phyloP scores from a whole-genome alignment of 2,113 vertebrate genomes.

The Aphelocoma coerulescens region DNA sequence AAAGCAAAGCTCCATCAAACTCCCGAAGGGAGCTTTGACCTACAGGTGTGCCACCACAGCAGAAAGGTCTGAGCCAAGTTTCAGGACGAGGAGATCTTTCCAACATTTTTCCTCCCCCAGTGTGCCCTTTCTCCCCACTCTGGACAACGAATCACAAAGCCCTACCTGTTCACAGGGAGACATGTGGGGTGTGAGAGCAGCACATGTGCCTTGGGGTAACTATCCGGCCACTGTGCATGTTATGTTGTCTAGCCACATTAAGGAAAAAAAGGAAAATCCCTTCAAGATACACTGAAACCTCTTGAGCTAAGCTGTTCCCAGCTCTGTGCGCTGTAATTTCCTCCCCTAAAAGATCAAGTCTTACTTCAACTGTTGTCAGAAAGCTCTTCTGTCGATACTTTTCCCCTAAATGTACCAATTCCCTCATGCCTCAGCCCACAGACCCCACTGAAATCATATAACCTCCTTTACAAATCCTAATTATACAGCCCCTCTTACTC shows the following conservation, averaged over 20 bases:
- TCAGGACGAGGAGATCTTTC: background rate
- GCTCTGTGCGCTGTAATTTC: background rate
- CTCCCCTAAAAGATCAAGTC: background rate
- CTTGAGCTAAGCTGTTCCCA: background rate
- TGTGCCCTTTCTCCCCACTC: background rate
- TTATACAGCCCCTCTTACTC: background rate
- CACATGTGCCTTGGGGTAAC: background rate
- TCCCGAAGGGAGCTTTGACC: background rate
- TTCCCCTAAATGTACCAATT: background rate
- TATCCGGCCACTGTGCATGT: background rate
- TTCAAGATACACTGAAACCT: background rate
- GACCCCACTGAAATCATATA: background rate
- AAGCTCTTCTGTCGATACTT: background rate
- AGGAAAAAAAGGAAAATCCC: background rate
- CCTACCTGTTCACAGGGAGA: background rate
- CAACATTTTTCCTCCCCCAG: background rate
- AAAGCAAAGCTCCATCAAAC: background rate
- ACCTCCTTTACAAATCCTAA: background rate
- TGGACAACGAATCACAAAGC: fast-evolving
- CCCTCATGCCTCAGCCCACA: background rate
- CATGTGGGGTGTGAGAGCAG: background rate
- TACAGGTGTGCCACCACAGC: background rate
- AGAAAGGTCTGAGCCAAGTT: background rate
- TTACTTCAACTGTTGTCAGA: background rate
- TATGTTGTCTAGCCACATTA: fast-evolving